Evolutionary conservation across 2,113 vertebrate species (phyloP), one percentile per base, ranked within the genome.

Genomic region (Gopherus flavomarginatus): DNA sequence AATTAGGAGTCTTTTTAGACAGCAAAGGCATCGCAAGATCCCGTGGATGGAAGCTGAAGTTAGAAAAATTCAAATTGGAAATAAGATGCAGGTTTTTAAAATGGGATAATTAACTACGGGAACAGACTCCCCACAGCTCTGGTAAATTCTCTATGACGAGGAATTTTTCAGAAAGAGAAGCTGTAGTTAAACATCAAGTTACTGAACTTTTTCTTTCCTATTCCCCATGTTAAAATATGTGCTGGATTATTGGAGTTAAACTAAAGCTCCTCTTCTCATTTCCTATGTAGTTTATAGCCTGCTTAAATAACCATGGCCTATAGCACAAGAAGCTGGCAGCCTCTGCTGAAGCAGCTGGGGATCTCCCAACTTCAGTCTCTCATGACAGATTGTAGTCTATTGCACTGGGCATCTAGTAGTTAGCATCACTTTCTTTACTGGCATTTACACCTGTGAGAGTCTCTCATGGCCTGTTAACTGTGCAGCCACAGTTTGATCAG

Each of bases 51-150:
- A 29, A 0, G 4, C 27, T 86, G 57, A 54, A 38, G 29, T 35
- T 47, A 5, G 59, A 90, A 56, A 90, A 50, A 47, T 50, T 65
- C 29, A 52, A 62, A 19, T 22, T 54, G 21, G 53, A 54, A 54
- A 54, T 22, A 22, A 54, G 53, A 54, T 22, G 53, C 53, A 54
- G 5, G 2, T 3, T 90, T 81, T 80, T 27, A 22, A 22, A 11
- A 16, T 17, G 5, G 49, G 6, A 3, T 22, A 12, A 42, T 0
- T 2, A 62, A 6, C 57, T 54, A 14, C 31, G n/a, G 35, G 38
- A 44, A 2, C 2, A 0, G 11, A 13, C 54, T 5, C 13, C 50
- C 1, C 0, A 2, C 13, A 7, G 29, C 6, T 12, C 11, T 6
- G 2, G 1, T 62, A 35, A 79, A 22, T 56, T 47, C 50, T 59